A percentile compares a stretch with the other conserved stretches of the same genome.
Conservation (phyloP, 2,797 vertebrate genomes). For the Halcyon chelicuti region DNA sequence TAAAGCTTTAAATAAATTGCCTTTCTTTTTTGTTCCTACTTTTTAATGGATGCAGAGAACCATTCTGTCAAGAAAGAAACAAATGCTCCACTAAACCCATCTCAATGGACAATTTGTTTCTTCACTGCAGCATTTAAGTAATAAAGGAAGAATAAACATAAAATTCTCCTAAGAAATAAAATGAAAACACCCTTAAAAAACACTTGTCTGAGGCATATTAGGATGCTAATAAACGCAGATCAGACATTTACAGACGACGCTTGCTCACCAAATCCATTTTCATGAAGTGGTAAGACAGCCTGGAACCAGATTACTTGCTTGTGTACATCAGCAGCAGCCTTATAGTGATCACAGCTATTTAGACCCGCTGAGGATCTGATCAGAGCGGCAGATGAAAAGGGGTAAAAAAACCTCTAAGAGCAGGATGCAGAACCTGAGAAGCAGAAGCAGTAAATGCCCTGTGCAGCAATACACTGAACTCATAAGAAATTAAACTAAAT, state of each 20-base stretch:
- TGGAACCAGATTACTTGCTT: not conserved
- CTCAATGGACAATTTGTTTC: constrained; percentile 53
- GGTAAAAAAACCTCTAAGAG: not conserved
- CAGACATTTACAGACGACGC: not conserved
- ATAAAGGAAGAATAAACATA: constrained; percentile 56
- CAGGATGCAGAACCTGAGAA: not conserved
- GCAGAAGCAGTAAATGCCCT: not conserved
- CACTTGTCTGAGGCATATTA: not conserved
- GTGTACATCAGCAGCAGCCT: constrained; percentile 20
- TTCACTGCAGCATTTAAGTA: constrained; percentile 21
- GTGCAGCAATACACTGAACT: not conserved
- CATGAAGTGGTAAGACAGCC: not conserved
- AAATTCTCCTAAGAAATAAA: constrained; percentile 32
- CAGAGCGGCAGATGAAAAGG: not conserved
- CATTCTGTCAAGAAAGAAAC: constrained; percentile 30
- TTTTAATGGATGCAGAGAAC: constrained; percentile 36
- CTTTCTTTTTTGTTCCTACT: not conserved
- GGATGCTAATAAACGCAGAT: constrained; percentile 14
- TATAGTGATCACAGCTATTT: not conserved
- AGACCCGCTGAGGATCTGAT: not conserved
- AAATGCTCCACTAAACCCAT: constrained; percentile 16
- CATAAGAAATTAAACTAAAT: not conserved
- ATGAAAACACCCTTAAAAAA: not conserved
- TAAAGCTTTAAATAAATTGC: constrained; percentile 21
- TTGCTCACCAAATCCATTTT: not conserved